A percentile compares a stretch with the other conserved stretches of the same genome.
These are phyloP conservation scores for Archips xylosteana DNA, from an alignment of 2,888 invertebrate genomes.

Conservation along the genomic window DNA sequence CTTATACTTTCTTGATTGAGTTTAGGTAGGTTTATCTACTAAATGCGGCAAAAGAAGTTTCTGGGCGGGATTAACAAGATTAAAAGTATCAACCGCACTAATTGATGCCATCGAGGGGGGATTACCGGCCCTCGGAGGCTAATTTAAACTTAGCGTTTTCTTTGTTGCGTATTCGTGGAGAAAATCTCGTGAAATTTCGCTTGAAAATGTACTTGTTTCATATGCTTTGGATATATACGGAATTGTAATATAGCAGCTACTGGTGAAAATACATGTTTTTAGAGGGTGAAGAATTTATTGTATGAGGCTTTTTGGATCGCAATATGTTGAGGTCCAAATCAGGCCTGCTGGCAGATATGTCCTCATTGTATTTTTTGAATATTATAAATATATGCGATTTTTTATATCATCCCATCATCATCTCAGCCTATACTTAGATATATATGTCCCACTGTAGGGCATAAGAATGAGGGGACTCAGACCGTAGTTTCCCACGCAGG, in stretches of 20 bases:
- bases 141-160: slow-evolving; percentile 34
- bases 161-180: slow-evolving; percentile 1
- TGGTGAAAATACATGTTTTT: too few relatives aligned
- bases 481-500: too few relatives aligned
- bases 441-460: too few relatives aligned
- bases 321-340: too few relatives aligned
- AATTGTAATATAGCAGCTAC: not conserved
- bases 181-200: not conserved
- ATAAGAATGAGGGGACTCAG: too few relatives aligned
- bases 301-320: too few relatives aligned
- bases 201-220: not conserved
- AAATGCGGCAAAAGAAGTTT: slow-evolving; percentile 39
- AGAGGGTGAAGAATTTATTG: too few relatives aligned
- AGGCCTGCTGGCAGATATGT: too few relatives aligned
- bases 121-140: slow-evolving; percentile 24
- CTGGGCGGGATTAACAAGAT: slow-evolving; percentile 37
- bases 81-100: slow-evolving; percentile 42
- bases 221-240: not conserved
- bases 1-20: slow-evolving; percentile 40
- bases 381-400: too few relatives aligned
- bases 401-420: too few relatives aligned
- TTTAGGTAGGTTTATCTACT: slow-evolving; percentile 41
- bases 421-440: too few relatives aligned
- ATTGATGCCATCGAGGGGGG: slow-evolving; percentile 40
- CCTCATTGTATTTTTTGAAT: too few relatives aligned